Conservation (phyloP, 2,113 vertebrate species). For the Syngnathoides biaculeatus region DNA sequence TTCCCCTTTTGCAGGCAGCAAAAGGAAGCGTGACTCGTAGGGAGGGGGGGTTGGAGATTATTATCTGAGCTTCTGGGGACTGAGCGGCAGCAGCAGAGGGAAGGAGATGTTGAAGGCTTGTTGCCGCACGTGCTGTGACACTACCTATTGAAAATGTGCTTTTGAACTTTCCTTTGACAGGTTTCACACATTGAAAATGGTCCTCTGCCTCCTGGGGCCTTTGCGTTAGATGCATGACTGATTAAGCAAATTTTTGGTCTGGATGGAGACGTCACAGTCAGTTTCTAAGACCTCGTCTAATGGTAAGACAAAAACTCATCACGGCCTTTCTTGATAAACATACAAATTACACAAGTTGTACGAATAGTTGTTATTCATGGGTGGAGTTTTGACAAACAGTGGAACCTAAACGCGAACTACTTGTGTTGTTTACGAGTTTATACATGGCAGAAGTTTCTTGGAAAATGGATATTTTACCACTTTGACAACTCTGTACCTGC, state of each 20-base stretch:
- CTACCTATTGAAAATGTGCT: neutral
- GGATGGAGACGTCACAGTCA: conserved; percentile 7
- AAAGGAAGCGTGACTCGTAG: conserved; percentile 28
- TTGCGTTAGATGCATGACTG: neutral
- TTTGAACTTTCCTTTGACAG: neutral
- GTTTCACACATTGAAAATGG: neutral
- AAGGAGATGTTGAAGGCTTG: neutral
- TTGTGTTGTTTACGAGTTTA: neutral
- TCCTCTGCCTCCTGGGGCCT: neutral
- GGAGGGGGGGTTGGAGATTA: conserved; percentile 25
- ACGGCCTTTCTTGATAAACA: neutral
- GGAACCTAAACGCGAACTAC: too few relatives aligned
- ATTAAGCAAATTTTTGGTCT: conserved; percentile 5
- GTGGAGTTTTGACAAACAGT: too few relatives aligned
- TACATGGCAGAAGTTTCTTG: neutral
- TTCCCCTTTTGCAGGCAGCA: conserved; percentile 15
- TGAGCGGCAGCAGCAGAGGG: conserved; percentile 9
- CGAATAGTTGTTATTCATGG: too few relatives aligned
- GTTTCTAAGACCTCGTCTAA: neutral
- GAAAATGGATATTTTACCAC: too few relatives aligned
- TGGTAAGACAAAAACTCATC: conserved; percentile 38
- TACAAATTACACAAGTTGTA: neutral
- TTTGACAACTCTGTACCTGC: neutral
- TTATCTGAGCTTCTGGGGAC: conserved; percentile 21
- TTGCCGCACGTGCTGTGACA: neutral